phyloP scores from a whole-genome alignment of 2,888 invertebrate genomes.

The Cremastinae sp. region DNA sequence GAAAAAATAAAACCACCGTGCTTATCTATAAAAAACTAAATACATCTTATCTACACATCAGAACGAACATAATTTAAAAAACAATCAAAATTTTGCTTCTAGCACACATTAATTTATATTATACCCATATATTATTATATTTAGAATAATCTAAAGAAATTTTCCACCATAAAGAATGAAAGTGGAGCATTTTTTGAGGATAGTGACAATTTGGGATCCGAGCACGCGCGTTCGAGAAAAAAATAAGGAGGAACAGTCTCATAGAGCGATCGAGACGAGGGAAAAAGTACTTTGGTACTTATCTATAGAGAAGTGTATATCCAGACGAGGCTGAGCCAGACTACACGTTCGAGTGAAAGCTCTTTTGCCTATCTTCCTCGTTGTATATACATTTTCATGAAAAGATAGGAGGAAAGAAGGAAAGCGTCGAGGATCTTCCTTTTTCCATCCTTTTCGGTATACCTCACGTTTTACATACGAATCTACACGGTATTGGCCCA shows the following conservation, averaged over 20 bases:
- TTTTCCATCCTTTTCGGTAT: slow-evolving; percentile 49
- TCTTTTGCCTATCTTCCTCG: slow-evolving; percentile 59
- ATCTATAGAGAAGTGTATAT: slow-evolving; percentile 28
- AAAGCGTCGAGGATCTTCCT: slow-evolving; percentile 35
- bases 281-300: slow-evolving; percentile 8
- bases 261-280: slow-evolving; percentile 27
- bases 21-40: no score
- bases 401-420: slow-evolving; percentile 52
- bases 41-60: no score
- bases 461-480: slow-evolving; percentile 62
- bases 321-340: slow-evolving; percentile 39
- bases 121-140: no score
- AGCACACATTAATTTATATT: no score
- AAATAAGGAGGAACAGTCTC: slow-evolving; percentile 6
- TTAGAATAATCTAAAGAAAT: no score
- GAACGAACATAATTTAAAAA: no score
- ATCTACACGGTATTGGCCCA: slow-evolving; percentile 56
- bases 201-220: slow-evolving; percentile 14
- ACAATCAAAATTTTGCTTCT: no score
- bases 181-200: no score
- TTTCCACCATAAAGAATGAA: no score
- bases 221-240: background rate
- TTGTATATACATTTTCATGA: slow-evolving; percentile 25
- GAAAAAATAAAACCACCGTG: no score
- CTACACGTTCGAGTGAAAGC: slow-evolving; percentile 58